phyloP scores from a whole-genome alignment of 2,113 vertebrate species.

The Aythya baeri region DNA sequence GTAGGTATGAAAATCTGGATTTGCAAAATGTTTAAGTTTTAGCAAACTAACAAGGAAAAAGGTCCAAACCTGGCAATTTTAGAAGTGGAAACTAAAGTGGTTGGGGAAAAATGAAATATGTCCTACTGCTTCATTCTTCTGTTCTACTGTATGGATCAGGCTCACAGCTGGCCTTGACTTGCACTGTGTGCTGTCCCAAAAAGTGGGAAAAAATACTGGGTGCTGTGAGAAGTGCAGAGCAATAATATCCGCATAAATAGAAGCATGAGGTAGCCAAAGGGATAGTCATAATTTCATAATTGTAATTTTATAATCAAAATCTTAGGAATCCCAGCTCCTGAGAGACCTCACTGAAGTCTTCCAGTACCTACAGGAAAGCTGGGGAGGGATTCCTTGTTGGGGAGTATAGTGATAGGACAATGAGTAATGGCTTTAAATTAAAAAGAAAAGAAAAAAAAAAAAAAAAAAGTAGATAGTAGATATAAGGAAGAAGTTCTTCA shows the following conservation, averaged over 20 bases:
- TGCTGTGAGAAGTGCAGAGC: background rate
- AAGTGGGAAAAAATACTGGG: background rate
- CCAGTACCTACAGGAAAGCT: no score
- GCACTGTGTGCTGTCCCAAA: background rate
- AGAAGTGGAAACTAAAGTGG: background rate
- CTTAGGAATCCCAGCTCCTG: background rate
- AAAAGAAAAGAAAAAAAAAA: no score
- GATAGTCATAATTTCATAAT: background rate
- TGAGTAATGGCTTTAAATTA: no score
- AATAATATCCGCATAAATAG: fast-evolving
- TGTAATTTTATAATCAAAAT: background rate
- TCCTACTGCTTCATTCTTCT: background rate
- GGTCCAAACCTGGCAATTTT: background rate
- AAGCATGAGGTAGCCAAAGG: fast-evolving
- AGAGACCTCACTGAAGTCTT: no score
- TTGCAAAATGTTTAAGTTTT: background rate
- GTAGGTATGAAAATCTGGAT: background rate
- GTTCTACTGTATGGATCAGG: background rate
- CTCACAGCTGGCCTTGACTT: background rate
- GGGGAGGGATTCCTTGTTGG: no score
- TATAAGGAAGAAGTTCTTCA: no score
- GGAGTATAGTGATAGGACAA: no score
- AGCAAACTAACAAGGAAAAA: background rate
- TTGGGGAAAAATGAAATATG: background rate
- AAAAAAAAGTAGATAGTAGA: no score